phyloP scores from a whole-genome alignment of 1,140 invertebrate species.

The Caerostris extrusa region DNA sequence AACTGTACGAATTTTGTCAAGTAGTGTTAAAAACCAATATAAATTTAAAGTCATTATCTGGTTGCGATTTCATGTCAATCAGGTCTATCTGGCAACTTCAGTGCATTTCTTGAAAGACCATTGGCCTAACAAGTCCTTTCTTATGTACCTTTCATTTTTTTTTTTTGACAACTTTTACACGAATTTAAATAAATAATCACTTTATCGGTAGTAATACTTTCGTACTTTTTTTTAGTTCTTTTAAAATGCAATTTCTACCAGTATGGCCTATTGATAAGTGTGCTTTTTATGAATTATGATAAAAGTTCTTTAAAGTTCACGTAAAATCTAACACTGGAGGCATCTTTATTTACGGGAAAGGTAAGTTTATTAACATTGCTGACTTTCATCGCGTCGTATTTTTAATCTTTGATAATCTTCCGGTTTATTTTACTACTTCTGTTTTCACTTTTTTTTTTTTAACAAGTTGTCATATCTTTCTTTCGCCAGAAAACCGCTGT shows the following conservation, averaged over 20 bases:
- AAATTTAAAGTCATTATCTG: slow-evolving; percentile 64
- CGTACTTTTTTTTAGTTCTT: neutral
- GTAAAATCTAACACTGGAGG: neutral
- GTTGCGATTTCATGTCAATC: slow-evolving; percentile 48
- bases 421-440: neutral
- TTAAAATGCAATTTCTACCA: neutral
- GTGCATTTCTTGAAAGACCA: neutral
- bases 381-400: neutral
- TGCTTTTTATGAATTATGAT: neutral
- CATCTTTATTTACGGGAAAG: neutral
- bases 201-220: slow-evolving; percentile 17
- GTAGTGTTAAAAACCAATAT: slow-evolving; percentile 57
- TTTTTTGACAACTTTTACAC: too few relatives aligned
- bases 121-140: slow-evolving; percentile 21
- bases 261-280: neutral
- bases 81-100: slow-evolving; percentile 43
- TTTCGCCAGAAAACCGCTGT: neutral
- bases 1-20: slow-evolving; percentile 62
- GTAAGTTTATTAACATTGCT: neutral
- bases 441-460: neutral
- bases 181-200: slow-evolving; percentile 42
- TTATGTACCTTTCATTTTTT: neutral
- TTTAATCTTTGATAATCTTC: neutral
- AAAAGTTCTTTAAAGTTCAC: neutral
- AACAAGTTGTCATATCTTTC: neutral